These are phyloP conservation scores for Neuroterus valhalla DNA, from an alignment of 1,140 invertebrate species.

Conservation along the genomic window DNA sequence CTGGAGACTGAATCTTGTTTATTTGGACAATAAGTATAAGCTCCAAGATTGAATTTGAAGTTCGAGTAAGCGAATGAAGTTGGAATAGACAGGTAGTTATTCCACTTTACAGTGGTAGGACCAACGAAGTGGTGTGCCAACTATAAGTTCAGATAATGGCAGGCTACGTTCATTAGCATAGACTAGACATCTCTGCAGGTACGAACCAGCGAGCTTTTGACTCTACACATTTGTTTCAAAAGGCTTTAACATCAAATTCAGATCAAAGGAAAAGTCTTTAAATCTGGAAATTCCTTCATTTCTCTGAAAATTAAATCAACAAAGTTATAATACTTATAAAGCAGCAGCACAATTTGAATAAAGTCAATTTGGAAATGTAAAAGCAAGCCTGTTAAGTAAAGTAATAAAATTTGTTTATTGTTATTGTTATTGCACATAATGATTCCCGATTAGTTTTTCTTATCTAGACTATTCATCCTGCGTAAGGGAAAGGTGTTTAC, in stretches of 20 bases:
- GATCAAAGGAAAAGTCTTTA: not conserved
- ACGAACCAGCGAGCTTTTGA: constrained; percentile 49
- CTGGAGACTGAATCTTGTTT: not conserved
- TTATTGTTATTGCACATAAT: too few relatives aligned
- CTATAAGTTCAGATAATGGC: constrained; percentile 66
- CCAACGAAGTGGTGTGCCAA: constrained; percentile 56
- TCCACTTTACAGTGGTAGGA: constrained; percentile 55
- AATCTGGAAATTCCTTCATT: not conserved
- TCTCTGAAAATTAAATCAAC: not conserved
- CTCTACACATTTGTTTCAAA: constrained; percentile 38
- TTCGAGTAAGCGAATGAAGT: constrained; percentile 33
- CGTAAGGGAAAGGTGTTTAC: too few relatives aligned
- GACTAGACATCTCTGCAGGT: constrained; percentile 48
- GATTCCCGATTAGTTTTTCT: too few relatives aligned
- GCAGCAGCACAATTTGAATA: not conserved
- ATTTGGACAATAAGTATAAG: constrained; percentile 5
- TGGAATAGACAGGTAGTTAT: constrained; percentile 57
- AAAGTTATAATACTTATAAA: not conserved
- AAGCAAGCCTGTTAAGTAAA: too few relatives aligned
- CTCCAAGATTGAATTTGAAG: constrained; percentile 8
- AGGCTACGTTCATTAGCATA: constrained; percentile 67
- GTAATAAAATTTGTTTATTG: too few relatives aligned
- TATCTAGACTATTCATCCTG: too few relatives aligned
- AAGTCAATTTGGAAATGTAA: too few relatives aligned
- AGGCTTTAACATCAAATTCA: not conserved